Conservation (phyloP, 1,140 invertebrate species). For the Chionoecetes opilio region DNA sequence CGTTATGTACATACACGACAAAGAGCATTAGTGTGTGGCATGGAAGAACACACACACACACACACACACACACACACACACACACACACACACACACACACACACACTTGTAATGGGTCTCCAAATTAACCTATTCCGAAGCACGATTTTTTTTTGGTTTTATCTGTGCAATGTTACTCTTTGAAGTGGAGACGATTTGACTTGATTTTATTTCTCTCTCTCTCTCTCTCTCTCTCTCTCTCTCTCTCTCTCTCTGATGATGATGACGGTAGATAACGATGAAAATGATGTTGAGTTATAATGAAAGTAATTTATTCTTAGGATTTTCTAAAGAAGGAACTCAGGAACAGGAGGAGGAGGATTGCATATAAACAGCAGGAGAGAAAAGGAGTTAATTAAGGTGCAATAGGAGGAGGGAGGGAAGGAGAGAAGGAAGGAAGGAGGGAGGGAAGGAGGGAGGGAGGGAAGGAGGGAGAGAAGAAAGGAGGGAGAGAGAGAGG, state of each 20-base stretch:
- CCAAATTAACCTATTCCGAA: neutral
- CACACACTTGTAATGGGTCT: neutral
- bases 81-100: conserved; percentile 27
- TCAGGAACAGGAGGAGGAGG: neutral
- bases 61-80: conserved; percentile 27
- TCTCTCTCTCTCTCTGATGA: conserved; percentile 22
- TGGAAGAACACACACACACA: conserved; percentile 27
- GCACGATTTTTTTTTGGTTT: neutral
- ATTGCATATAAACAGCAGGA: too few species aligned
- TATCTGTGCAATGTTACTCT: neutral
- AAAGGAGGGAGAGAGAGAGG: too few species aligned
- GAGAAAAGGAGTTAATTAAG: too few species aligned
- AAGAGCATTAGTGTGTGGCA: too few species aligned
- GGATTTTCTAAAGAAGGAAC: neutral
- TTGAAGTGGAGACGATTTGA: neutral
- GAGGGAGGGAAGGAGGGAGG: neutral
- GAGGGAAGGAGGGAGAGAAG: neutral
- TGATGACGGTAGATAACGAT: neutral
- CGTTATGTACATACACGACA: too few species aligned
- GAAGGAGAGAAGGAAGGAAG: neutral
- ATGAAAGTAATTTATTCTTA: too few species aligned
- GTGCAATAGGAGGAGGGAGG: neutral
- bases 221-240: neutral
- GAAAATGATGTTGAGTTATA: too few species aligned
- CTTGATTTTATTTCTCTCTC: neutral